Evolutionary conservation across 2,888 invertebrate genomes (phyloP).

Genomic region (Cacoxenus indagator): DNA sequence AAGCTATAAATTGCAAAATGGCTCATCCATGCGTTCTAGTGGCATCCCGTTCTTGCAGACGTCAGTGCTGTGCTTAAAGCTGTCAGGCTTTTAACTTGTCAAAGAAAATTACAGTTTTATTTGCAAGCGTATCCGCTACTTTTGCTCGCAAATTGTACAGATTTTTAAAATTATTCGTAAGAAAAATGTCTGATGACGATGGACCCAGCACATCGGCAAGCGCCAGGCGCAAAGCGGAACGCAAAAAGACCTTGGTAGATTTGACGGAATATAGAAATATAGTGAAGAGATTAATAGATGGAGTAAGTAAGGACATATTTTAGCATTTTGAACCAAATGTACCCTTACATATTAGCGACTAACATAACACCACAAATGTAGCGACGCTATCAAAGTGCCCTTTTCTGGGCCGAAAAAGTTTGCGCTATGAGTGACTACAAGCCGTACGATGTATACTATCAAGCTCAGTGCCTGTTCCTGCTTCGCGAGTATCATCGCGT

Average conservation of each 20-base stretch:
- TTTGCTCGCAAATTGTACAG: too few species aligned
- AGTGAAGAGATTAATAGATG: conserved; percentile 78
- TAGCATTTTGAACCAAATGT: background rate
- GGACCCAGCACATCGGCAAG: conserved; percentile 54
- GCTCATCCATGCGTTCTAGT: too few species aligned
- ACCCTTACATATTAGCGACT: too few species aligned
- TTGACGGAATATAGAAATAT: conserved; percentile 77
- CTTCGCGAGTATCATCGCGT: conserved; percentile 92
- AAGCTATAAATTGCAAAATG: too few species aligned
- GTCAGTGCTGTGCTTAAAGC: too few species aligned
- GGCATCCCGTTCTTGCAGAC: too few species aligned
- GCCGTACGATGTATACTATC: conserved; percentile 88
- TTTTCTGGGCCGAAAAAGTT: conserved; percentile 97
- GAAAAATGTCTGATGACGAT: conserved; percentile 58
- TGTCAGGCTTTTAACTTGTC: too few species aligned
- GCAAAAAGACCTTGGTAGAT: conserved; percentile 70
- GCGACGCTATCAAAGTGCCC: conserved; percentile 75
- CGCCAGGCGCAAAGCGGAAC: too few species aligned
- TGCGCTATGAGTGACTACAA: conserved; percentile 82
- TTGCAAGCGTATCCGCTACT: too few species aligned
- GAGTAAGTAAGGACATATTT: conserved; percentile 72
- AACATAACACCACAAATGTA: conserved; percentile 31
- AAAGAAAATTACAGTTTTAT: too few species aligned
- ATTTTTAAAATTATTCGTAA: too few species aligned
- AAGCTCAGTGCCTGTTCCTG: conserved; percentile 90